A percentile compares a stretch with the other conserved stretches of the same genome.
Evolutionary conservation across 53 echinoderm and acorn worm genomes (phyloP).

Genomic region (Luidia sarsii): DNA sequence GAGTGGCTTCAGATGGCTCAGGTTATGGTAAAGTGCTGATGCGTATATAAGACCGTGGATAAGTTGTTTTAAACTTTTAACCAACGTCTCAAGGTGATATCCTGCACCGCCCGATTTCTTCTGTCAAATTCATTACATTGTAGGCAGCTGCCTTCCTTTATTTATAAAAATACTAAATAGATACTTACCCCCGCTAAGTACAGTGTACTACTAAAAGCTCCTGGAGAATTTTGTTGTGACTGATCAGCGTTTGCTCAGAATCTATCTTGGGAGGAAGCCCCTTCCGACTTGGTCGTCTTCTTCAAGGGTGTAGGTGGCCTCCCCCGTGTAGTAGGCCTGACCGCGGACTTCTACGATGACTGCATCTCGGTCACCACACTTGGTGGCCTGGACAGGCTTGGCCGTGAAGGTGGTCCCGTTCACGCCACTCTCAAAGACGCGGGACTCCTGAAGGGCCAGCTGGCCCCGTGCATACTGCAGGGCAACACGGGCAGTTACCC

Average conservation of each 20-base stretch:
- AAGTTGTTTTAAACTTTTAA: no score
- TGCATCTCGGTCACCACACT: slow-evolving; percentile 73
- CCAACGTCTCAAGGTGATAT: no score
- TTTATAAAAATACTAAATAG: background rate
- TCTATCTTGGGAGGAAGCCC: slow-evolving; percentile 68
- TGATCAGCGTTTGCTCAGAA: no score
- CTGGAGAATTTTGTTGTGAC: background rate
- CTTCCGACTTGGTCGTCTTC: slow-evolving; percentile 68
- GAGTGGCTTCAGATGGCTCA: no score
- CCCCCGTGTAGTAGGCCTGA: slow-evolving; percentile 73
- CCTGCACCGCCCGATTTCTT: no score
- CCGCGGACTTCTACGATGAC: slow-evolving; percentile 88
- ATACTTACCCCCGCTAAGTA: no score
- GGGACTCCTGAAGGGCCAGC: slow-evolving; percentile 64
- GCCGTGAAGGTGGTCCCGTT: slow-evolving; percentile 72
- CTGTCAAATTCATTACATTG: no score
- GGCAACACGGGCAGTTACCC: slow-evolving; percentile 85
- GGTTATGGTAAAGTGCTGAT: no score
- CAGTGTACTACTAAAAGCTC: no score
- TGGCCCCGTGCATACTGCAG: slow-evolving; percentile 78
- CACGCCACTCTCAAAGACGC: slow-evolving; percentile 66
- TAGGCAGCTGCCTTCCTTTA: no score
- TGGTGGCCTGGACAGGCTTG: slow-evolving; percentile 56
- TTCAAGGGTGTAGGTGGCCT: slow-evolving; percentile 71
- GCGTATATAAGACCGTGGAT: no score